phyloP scores from a whole-genome alignment of 1,140 invertebrate species.

The Leptinotarsa texana region DNA sequence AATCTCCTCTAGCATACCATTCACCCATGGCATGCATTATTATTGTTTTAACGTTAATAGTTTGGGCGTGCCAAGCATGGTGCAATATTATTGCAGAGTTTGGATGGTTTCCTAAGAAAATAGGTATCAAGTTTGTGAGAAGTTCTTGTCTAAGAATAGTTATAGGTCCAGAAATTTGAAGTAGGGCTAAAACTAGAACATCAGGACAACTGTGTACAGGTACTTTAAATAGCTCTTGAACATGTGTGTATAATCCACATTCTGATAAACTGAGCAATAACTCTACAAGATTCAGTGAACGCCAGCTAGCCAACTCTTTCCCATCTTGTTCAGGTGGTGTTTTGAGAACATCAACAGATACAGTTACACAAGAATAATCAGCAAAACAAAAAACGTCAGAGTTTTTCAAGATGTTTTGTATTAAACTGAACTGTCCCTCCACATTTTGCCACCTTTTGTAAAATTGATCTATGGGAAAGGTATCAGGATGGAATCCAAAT shows the following conservation, averaged over 20 bases:
- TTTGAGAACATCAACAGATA: constrained; percentile 87
- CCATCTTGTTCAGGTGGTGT: constrained; percentile 89
- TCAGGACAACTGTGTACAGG: constrained; percentile 93
- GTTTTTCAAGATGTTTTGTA: constrained; percentile 85
- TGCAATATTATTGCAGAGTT: constrained; percentile 92
- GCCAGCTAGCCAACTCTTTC: constrained; percentile 90
- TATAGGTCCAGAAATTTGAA: constrained; percentile 81
- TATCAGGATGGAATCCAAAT: constrained; percentile 70
- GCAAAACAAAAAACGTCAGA: constrained; percentile 93
- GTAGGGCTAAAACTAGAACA: constrained; percentile 81
- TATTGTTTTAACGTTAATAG: constrained; percentile 75
- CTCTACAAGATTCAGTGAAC: constrained; percentile 89
- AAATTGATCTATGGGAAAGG: constrained; percentile 87
- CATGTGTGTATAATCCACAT: constrained; percentile 76
- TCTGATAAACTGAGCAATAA: constrained; percentile 85
- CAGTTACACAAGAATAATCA: constrained; percentile 85
- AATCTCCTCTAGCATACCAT: constrained; percentile 90
- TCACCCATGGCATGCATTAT: constrained; percentile 97
- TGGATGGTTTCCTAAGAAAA: constrained; percentile 92
- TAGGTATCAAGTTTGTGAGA: constrained; percentile 81
- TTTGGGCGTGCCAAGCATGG: constrained; percentile 87
- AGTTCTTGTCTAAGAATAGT: constrained; percentile 82
- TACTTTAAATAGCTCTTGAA: constrained; percentile 90
- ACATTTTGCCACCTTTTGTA: constrained; percentile 86
- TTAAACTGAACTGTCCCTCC: constrained; percentile 88